Percentiles rank a stretch among this genome's conserved stretches.
Evolutionary conservation across 2,113 vertebrate genomes (phyloP).

Genomic region (Grallaria varia): DNA sequence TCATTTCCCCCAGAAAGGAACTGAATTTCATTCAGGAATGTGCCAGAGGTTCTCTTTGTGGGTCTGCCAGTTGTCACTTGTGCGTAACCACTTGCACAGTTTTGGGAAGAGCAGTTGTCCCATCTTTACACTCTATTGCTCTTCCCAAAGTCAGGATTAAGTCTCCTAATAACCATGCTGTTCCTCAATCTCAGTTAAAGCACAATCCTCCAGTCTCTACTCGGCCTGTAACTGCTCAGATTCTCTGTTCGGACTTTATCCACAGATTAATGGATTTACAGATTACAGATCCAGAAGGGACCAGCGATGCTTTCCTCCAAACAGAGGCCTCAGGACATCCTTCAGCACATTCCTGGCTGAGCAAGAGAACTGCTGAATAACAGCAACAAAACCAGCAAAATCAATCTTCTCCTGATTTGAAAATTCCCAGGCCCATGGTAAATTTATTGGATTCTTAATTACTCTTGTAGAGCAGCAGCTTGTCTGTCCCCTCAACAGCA

Average conservation of each 20-base stretch:
- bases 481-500: accelerated
- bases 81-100: accelerated
- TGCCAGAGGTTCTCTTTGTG: neutral
- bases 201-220: neutral
- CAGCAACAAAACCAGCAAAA: neutral
- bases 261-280: neutral
- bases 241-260: neutral
- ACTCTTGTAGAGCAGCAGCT: neutral
- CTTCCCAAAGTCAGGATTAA: neutral
- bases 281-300: neutral
- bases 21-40: neutral
- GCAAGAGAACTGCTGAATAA: neutral
- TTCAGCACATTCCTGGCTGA: neutral
- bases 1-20: accelerated
- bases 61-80: neutral
- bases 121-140: neutral
- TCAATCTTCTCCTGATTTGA: neutral
- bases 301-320: neutral
- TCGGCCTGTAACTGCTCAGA: neutral
- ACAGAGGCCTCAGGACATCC: neutral
- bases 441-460: neutral
- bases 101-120: neutral
- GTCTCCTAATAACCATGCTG: neutral
- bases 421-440: neutral
- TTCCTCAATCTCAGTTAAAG: neutral